Percentiles rank a stretch among this genome's conserved stretches.
phyloP scores from a whole-genome alignment of 2,113 vertebrate genomes.

The Forbesichthys agassizii region DNA sequence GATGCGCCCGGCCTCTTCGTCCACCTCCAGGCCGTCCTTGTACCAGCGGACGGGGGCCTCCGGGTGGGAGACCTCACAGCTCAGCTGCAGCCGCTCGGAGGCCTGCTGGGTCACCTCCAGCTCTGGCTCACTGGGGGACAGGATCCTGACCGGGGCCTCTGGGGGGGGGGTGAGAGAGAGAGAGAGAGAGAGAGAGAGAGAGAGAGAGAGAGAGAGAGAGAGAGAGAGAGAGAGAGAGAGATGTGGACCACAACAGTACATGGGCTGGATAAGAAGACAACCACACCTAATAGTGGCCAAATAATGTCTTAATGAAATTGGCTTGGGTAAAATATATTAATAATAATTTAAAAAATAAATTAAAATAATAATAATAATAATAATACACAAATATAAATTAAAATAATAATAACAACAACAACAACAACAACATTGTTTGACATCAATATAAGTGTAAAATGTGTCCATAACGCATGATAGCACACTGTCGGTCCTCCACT shows the following conservation, averaged over 20 bases:
- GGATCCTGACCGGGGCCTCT: constrained; percentile 82
- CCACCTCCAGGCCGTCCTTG: constrained; percentile 82
- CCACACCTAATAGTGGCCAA: no score
- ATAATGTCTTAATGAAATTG: no score
- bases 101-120: constrained; percentile 60
- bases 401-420: background rate
- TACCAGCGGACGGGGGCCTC: constrained; percentile 80
- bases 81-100: constrained; percentile 79
- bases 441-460: background rate
- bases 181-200: no score
- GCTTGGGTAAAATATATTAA: background rate
- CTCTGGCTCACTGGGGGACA: constrained; percentile 74
- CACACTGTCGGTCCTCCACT: no score
- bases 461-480: no score
- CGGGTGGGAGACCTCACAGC: constrained; percentile 80
- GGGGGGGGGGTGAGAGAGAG: background rate
- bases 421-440: background rate
- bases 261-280: no score
- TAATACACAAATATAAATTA: background rate
- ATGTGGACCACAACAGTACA: no score
- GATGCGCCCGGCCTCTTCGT: constrained; percentile 58
- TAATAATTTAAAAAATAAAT: background rate
- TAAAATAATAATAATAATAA: background rate
- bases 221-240: no score
- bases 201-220: no score